These are phyloP conservation scores for Nothobranchius furzeri DNA, from an alignment of 2,113 vertebrate species.

Conservation along the genomic window DNA sequence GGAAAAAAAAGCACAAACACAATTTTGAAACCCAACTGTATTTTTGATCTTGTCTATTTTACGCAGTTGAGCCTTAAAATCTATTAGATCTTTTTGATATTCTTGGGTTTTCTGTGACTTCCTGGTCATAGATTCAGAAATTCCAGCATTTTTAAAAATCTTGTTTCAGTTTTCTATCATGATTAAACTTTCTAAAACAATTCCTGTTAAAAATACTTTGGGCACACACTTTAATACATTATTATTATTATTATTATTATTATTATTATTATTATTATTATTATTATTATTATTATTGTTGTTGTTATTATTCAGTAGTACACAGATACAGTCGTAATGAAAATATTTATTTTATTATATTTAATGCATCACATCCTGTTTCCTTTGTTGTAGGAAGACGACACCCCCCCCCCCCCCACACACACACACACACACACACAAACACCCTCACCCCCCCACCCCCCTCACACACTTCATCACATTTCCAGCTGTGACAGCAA, in stretches of 20 bases:
- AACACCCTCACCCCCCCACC: neutral
- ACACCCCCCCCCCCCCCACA: no score
- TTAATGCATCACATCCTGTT: neutral
- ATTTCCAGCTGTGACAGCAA: neutral
- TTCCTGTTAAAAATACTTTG: neutral
- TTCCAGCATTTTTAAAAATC: no score
- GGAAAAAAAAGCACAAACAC: no score
- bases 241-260: neutral
- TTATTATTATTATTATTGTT: neutral
- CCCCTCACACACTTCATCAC: neutral
- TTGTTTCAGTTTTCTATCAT: neutral
- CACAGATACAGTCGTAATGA: neutral
- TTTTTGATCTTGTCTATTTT: no score
- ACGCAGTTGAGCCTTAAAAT: no score
- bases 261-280: neutral
- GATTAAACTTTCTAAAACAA: neutral
- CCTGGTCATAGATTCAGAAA: no score
- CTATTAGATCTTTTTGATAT: no score
- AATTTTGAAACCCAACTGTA: no score
- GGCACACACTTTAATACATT: neutral
- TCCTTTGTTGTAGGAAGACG: no score
- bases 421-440: no score
- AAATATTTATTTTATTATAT: neutral
- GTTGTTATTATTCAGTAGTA: neutral
- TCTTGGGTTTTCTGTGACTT: no score